A percentile compares a stretch with the other conserved stretches of the same genome.
phyloP scores from a whole-genome alignment of 1,140 invertebrate species.

The Scaptomyza montana region DNA sequence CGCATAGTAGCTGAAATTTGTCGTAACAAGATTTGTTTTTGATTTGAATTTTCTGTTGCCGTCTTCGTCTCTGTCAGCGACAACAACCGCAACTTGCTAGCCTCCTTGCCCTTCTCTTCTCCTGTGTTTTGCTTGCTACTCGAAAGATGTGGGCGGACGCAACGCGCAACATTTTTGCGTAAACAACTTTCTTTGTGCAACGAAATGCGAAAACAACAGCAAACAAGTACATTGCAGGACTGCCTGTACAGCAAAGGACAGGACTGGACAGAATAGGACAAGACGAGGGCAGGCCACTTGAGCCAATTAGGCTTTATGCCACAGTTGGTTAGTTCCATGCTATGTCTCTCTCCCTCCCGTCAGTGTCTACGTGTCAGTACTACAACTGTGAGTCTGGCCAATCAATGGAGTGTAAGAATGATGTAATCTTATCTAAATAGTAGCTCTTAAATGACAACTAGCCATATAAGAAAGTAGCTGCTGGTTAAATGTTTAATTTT shows the following conservation, averaged over 20 bases:
- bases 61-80: not conserved
- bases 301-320: conserved; percentile 70
- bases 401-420: not conserved
- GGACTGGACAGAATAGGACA: conserved; percentile 8
- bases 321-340: conserved; percentile 32
- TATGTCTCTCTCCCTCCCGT: not conserved
- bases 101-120: not conserved
- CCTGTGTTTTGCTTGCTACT: conserved; percentile 14
- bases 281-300: conserved; percentile 46
- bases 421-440: not conserved
- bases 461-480: not conserved
- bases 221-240: conserved; percentile 23
- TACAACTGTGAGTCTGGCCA: not conserved
- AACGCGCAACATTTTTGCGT: conserved; percentile 65
- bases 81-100: not conserved
- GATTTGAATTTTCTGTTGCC: conserved; percentile 59
- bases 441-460: not conserved
- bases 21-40: conserved; percentile 78
- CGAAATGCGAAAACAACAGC: conserved; percentile 53
- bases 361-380: too few relatives aligned
- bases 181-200: conserved; percentile 71
- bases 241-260: conserved; percentile 24
- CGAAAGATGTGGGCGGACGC: conserved; percentile 42
- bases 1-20: conserved; percentile 73
- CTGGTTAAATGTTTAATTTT: not conserved